These are phyloP conservation scores for Trachelus tabidus DNA, from an alignment of 2,888 invertebrate species.

Conservation along the genomic window DNA sequence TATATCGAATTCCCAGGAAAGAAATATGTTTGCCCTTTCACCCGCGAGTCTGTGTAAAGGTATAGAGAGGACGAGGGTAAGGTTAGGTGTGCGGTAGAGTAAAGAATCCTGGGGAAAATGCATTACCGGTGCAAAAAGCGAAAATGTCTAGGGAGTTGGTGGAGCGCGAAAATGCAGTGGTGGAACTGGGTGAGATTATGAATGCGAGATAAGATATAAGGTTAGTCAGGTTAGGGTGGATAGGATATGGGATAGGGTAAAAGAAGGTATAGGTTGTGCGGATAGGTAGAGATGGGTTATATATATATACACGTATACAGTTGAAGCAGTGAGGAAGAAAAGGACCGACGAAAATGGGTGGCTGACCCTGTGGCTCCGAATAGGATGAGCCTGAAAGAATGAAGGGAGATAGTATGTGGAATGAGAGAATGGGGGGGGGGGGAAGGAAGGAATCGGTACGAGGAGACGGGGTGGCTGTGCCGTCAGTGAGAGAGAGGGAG, in stretches of 20 bases:
- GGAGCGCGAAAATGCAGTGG: conserved; percentile 6
- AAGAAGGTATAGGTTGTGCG: background rate
- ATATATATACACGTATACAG: background rate
- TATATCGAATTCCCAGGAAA: background rate
- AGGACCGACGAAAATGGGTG: background rate
- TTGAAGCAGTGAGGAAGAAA: too few relatives aligned
- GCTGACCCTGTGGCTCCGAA: background rate
- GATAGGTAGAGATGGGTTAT: background rate
- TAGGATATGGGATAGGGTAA: background rate
- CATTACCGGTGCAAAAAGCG: background rate
- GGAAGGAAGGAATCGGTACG: conserved; percentile 1
- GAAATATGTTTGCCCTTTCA: background rate
- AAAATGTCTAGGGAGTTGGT: background rate
- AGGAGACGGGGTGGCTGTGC: background rate
- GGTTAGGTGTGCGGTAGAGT: background rate
- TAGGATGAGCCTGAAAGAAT: background rate
- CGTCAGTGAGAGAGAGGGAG: background rate
- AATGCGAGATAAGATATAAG: conserved; percentile 29
- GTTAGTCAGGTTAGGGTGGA: conserved; percentile 14
- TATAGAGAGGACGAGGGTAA: background rate
- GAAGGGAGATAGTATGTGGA: background rate
- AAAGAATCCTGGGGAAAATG: background rate
- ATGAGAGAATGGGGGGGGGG: background rate
- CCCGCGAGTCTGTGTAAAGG: background rate
- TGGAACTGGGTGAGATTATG: conserved; percentile 23